Evolutionary conservation across 1,140 invertebrate species (phyloP).

Genomic region (Saxidomus purpurata): DNA sequence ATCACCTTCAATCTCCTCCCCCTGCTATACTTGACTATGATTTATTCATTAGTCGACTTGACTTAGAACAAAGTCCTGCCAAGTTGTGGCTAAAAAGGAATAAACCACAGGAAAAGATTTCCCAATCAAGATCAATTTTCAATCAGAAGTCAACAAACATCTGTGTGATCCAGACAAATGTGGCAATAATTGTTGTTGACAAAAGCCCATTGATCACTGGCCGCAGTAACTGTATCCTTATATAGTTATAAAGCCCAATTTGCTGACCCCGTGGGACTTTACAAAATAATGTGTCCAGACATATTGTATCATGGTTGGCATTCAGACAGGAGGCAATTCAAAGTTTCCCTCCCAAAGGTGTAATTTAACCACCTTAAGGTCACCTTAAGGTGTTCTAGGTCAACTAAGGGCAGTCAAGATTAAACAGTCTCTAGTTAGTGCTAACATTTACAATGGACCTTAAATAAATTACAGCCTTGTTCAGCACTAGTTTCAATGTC

Average conservation of each 20-base stretch:
- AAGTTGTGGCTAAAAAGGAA: background rate
- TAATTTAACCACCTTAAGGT: conserved; percentile 8
- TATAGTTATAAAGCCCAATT: conserved; percentile 26
- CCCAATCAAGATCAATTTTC: conserved; percentile 48
- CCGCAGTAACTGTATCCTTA: conserved; percentile 37
- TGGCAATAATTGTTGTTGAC: conserved; percentile 29
- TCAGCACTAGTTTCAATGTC: conserved; percentile 31
- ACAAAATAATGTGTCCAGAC: background rate
- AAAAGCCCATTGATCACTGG: background rate
- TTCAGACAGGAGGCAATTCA: background rate
- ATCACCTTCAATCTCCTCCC: background rate
- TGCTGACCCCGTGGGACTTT: conserved; percentile 16
- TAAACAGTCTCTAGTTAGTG: conserved; percentile 31
- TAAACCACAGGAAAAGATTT: conserved; percentile 31
- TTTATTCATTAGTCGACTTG: conserved; percentile 29
- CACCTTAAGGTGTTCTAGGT: conserved; percentile 14
- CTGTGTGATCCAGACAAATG: conserved; percentile 53
- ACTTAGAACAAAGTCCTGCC: conserved; percentile 46
- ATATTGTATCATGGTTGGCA: conserved; percentile 8
- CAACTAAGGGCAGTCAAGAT: conserved; percentile 10
- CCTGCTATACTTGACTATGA: background rate
- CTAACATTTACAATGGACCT: background rate
- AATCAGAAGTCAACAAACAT: conserved; percentile 57
- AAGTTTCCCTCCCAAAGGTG: conserved; percentile 21
- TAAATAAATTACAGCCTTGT: conserved; percentile 37